Percentiles rank a stretch among this genome's conserved stretches.
phyloP scores from a whole-genome alignment of 2,888 invertebrate genomes.

The Nemotelus nigrinus region DNA sequence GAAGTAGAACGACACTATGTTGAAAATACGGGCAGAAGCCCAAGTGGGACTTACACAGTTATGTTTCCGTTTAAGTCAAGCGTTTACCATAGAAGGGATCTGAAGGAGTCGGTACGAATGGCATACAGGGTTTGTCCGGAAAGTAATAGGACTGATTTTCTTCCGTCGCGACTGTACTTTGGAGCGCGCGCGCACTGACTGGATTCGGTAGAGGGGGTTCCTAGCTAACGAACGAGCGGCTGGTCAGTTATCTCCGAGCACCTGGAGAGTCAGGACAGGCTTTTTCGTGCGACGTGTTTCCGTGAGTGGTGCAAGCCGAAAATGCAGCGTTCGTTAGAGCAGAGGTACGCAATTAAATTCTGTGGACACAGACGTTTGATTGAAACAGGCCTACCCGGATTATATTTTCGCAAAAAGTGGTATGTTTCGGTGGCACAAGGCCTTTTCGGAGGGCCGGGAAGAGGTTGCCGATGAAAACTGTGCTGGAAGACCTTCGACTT shows the following conservation, averaged over 20 bases:
- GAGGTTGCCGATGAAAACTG: slow-evolving; percentile 13
- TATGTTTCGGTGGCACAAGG: slow-evolving; percentile 18
- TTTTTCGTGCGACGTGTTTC: slow-evolving; percentile 18
- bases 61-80: background rate
- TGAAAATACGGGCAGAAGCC: too few relatives aligned
- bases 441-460: slow-evolving; percentile 20
- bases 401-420: background rate
- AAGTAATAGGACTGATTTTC: slow-evolving; percentile 17
- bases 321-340: slow-evolving; percentile 11
- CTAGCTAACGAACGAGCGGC: slow-evolving; percentile 18
- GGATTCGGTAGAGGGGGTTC: slow-evolving; percentile 20
- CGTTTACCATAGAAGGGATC: background rate
- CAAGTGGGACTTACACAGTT: background rate
- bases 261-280: slow-evolving; percentile 3
- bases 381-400: slow-evolving; percentile 15
- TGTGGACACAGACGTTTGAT: slow-evolving; percentile 23
- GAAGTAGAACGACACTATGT: too few relatives aligned
- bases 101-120: too few relatives aligned
- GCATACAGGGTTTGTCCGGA: slow-evolving; percentile 19
- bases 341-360: slow-evolving; percentile 14
- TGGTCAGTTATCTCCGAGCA: slow-evolving; percentile 13
- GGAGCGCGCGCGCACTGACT: background rate
- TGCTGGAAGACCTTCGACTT: slow-evolving; percentile 20
- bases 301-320: slow-evolving; percentile 22
- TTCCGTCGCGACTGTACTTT: slow-evolving; percentile 16